Conservation (phyloP, 2,797 vertebrate species). For the Silurus aristotelis region DNA sequence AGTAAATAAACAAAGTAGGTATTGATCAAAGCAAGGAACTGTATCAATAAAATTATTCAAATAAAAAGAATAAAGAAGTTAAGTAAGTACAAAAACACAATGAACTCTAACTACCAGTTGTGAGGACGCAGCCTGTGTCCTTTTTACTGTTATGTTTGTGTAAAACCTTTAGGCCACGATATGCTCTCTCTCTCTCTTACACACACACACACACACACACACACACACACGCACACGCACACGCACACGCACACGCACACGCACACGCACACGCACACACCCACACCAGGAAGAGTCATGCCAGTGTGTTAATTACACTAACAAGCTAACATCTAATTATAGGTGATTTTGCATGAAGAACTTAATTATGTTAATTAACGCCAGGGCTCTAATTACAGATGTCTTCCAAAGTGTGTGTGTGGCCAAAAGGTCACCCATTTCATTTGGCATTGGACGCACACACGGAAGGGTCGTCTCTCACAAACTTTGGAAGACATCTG, state of each 20-base stretch:
- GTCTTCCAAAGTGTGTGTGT: conserved; percentile 17
- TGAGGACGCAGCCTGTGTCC: conserved; percentile 4
- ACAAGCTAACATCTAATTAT: conserved; percentile 45
- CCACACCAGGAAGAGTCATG: conserved; percentile 4
- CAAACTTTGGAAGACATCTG: neutral
- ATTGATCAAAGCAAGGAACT: neutral
- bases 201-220: no score
- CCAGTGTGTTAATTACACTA: conserved; percentile 33
- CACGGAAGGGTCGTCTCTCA: neutral
- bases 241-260: conserved; percentile 7
- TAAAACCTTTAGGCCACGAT: neutral
- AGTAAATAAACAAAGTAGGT: no score
- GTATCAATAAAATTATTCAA: neutral
- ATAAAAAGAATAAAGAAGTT: neutral
- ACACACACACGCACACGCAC: neutral
- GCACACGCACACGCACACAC: neutral
- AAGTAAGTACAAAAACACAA: neutral
- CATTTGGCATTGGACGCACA: neutral
- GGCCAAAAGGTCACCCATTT: neutral
- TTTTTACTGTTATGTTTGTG: conserved; percentile 6
- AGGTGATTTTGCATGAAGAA: conserved; percentile 43
- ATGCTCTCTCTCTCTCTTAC: no score
- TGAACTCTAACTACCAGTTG: neutral
- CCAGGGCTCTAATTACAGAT: conserved; percentile 41
- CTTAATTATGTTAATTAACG: conserved; percentile 53